A percentile compares a stretch with the other conserved stretches of the same genome.
Evolutionary conservation across 2,888 invertebrate species (phyloP).

Genomic region (Pyrrhia umbra): DNA sequence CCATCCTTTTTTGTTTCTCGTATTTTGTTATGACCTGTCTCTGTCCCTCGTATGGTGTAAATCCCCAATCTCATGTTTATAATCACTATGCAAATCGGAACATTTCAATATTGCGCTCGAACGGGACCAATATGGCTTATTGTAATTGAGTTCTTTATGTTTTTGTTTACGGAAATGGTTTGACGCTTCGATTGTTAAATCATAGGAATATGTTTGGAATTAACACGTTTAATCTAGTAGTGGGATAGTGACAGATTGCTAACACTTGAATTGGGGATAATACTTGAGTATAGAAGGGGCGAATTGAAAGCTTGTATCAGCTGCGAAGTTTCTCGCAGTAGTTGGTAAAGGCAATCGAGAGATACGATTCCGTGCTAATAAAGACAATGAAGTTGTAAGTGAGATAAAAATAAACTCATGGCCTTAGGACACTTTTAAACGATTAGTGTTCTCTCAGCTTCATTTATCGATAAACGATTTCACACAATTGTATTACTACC

Average conservation of each 20-base stretch:
- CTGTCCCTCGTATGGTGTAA: constrained; percentile 68
- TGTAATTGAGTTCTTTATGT: constrained; percentile 80
- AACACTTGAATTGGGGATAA: constrained; percentile 2
- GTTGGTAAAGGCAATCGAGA: constrained; percentile 10
- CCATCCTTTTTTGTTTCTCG: constrained; percentile 60
- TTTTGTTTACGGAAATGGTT: constrained; percentile 71
- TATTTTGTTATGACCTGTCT: constrained; percentile 62
- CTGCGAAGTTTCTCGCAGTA: constrained; percentile 32
- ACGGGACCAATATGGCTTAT: constrained; percentile 77
- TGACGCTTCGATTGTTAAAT: constrained; percentile 57
- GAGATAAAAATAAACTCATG: constrained; percentile 1
- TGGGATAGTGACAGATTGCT: constrained; percentile 7
- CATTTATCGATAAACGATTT: neutral
- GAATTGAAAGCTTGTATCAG: constrained; percentile 37
- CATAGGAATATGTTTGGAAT: constrained; percentile 45
- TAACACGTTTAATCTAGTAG: constrained; percentile 25
- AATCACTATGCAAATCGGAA: constrained; percentile 87
- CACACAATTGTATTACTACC: neutral
- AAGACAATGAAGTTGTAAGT: constrained; percentile 1
- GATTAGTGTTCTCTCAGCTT: neutral
- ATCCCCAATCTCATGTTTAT: constrained; percentile 81
- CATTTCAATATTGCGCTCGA: constrained; percentile 84
- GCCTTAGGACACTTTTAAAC: neutral
- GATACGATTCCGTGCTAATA: constrained; percentile 21
- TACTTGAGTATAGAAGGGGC: constrained; percentile 29